A percentile compares a stretch with the other conserved stretches of the same genome.
Evolutionary conservation across 2,888 invertebrate species (phyloP).

Genomic region (Conchocele bisecta): DNA sequence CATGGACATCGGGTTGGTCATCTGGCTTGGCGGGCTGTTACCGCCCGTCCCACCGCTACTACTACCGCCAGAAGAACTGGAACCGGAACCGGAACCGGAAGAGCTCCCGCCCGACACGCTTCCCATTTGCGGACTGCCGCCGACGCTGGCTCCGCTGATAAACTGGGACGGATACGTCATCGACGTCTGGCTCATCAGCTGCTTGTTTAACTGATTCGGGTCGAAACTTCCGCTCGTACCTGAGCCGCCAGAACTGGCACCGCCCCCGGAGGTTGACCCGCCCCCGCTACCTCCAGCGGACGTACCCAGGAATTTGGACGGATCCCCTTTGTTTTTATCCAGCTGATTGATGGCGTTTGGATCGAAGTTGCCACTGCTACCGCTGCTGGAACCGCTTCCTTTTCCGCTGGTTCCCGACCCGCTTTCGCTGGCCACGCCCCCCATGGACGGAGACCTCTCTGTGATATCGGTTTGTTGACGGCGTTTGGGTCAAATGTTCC

Average conservation of each 20-base stretch:
- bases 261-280: not conserved
- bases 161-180: constrained; percentile 27
- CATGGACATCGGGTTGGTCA: constrained; percentile 39
- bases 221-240: constrained; percentile 38
- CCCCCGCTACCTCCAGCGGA: constrained; percentile 21
- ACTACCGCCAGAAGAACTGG: not conserved
- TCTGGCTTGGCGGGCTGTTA: constrained; percentile 33
- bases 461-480: too few species aligned
- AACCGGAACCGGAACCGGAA: not conserved
- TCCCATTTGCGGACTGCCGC: constrained; percentile 30
- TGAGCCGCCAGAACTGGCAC: constrained; percentile 14
- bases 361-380: constrained; percentile 31
- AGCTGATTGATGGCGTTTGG: constrained; percentile 44
- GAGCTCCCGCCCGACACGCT: not conserved
- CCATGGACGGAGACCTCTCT: constrained; percentile 15
- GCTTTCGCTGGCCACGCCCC: not conserved
- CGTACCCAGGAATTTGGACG: constrained; percentile 48
- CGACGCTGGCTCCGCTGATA: constrained; percentile 26
- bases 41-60: not conserved
- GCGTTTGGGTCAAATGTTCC: constrained; percentile 59
- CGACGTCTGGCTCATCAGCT: constrained; percentile 33
- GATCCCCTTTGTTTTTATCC: constrained; percentile 59
- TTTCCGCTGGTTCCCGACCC: constrained; percentile 2
- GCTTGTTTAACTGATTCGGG: constrained; percentile 47
- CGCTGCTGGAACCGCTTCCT: constrained; percentile 22